Evolutionary conservation across 2,113 vertebrate genomes (phyloP).

Genomic region (Butastur rufipennis): DNA sequence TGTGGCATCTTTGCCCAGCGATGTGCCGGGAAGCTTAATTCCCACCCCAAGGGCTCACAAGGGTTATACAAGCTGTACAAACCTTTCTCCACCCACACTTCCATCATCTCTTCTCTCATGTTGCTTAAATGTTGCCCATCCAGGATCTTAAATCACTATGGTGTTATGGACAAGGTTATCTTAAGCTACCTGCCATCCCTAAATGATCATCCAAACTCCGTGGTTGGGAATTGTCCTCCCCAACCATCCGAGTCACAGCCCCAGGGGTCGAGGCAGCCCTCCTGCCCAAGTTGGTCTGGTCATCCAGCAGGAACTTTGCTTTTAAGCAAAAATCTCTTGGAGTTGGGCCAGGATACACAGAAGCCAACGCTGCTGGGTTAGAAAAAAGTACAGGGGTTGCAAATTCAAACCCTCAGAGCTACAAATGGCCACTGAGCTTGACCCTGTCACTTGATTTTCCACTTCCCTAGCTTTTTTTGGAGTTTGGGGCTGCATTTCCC

Average conservation of each 20-base stretch:
- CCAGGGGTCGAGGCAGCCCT: neutral
- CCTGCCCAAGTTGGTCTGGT: neutral
- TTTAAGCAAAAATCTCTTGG: neutral
- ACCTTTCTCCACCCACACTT: neutral
- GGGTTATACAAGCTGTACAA: no score
- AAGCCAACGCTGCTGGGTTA: neutral
- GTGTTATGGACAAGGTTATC: neutral
- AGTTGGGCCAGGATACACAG: neutral
- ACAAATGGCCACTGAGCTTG: accelerated
- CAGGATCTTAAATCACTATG: neutral
- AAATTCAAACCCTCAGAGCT: neutral
- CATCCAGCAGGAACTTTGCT: neutral
- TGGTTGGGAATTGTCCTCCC: neutral
- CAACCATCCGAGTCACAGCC: no score
- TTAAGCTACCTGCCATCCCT: no score
- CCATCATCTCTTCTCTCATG: neutral
- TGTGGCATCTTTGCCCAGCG: neutral
- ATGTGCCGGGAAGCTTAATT: neutral
- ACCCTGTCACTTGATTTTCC: neutral
- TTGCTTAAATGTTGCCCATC: neutral
- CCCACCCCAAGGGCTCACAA: neutral
- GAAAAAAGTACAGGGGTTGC: neutral
- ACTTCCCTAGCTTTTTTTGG: neutral
- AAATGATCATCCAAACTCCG: neutral
- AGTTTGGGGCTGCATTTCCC: accelerated